Conservation (phyloP, 2,888 invertebrate genomes). For the Camptogramma bilineatum region DNA sequence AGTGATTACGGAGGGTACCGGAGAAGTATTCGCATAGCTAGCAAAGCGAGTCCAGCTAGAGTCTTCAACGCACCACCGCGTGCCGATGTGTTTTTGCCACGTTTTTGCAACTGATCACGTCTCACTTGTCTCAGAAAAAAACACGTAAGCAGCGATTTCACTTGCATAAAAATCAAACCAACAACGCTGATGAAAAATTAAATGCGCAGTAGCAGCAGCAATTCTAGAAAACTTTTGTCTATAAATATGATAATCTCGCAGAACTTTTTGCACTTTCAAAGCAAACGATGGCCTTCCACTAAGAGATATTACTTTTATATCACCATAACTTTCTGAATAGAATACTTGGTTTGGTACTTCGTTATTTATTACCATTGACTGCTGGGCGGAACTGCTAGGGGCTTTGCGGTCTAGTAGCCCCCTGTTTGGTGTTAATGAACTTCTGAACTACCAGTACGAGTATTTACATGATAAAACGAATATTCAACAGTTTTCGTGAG, state of each 20-base stretch:
- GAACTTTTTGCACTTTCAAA: slow-evolving; percentile 45
- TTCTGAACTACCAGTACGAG: too few species aligned
- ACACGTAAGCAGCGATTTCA: slow-evolving; percentile 47
- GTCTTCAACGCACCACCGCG: slow-evolving; percentile 66
- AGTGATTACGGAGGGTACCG: slow-evolving; percentile 17
- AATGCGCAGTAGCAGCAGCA: slow-evolving; percentile 37
- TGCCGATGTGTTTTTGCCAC: slow-evolving; percentile 58
- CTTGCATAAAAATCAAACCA: slow-evolving; percentile 52
- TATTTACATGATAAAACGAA: slow-evolving; percentile 25
- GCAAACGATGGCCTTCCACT: slow-evolving; percentile 24
- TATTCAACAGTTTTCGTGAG: slow-evolving; percentile 1
- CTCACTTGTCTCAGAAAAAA: slow-evolving; percentile 29
- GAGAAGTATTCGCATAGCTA: slow-evolving; percentile 35
- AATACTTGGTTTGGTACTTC: slow-evolving; percentile 29
- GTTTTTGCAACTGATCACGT: slow-evolving; percentile 37
- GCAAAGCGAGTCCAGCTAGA: slow-evolving; percentile 49
- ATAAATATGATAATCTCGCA: slow-evolving; percentile 53
- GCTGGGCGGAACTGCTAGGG: slow-evolving; percentile 15
- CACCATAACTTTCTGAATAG: slow-evolving; percentile 31
- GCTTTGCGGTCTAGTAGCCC: slow-evolving; percentile 13
- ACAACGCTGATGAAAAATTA: slow-evolving; percentile 24
- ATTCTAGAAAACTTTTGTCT: slow-evolving; percentile 44
- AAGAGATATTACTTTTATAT: slow-evolving; percentile 29
- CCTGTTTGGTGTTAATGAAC: slow-evolving; percentile 20
- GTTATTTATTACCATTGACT: slow-evolving; percentile 29